Evolutionary conservation across 2,888 invertebrate genomes (phyloP).

Genomic region (Cremastinae sp.): DNA sequence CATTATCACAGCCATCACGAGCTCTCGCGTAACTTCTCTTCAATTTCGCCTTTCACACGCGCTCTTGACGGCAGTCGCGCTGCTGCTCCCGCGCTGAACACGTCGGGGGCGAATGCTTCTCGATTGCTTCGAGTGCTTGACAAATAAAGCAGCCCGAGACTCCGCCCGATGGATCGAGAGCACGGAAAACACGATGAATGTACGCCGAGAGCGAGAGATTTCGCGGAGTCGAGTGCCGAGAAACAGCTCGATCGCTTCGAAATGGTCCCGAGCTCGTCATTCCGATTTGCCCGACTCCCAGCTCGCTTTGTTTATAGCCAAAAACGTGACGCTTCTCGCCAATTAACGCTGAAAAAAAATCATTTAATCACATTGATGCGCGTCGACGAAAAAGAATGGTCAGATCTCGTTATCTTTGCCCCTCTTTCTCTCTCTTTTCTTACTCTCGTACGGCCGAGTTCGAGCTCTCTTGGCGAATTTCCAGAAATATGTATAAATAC

Average conservation of each 20-base stretch:
- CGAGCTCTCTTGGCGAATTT: conserved; percentile 78
- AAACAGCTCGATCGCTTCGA: conserved; percentile 46
- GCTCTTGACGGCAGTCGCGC: not conserved
- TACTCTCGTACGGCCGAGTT: conserved; percentile 71
- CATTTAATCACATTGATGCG: too few species aligned
- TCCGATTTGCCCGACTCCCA: not conserved
- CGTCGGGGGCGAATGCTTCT: conserved; percentile 10
- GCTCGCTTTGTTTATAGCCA: not conserved
- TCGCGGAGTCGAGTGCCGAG: conserved; percentile 65
- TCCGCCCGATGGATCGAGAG: conserved; percentile 43
- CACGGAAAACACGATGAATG: conserved; percentile 30
- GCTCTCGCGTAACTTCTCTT: conserved; percentile 60
- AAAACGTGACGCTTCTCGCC: too few species aligned
- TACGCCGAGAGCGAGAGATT: conserved; percentile 39
- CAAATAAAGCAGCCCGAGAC: conserved; percentile 69
- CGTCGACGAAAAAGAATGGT: too few species aligned
- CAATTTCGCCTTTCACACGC: conserved; percentile 65
- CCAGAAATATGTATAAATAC: conserved; percentile 78
- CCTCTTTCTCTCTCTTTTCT: conserved; percentile 10
- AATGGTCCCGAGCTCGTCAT: not conserved
- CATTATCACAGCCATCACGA: conserved; percentile 59
- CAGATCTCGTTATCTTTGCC: too few species aligned
- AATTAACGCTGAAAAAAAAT: conserved; percentile 23
- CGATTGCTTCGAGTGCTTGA: conserved; percentile 63
- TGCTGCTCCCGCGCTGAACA: not conserved